A percentile compares a stretch with the other conserved stretches of the same genome.
These are phyloP conservation scores for Geotrupes spiniger DNA, from an alignment of 2,888 invertebrate species.

Conservation along the genomic window DNA sequence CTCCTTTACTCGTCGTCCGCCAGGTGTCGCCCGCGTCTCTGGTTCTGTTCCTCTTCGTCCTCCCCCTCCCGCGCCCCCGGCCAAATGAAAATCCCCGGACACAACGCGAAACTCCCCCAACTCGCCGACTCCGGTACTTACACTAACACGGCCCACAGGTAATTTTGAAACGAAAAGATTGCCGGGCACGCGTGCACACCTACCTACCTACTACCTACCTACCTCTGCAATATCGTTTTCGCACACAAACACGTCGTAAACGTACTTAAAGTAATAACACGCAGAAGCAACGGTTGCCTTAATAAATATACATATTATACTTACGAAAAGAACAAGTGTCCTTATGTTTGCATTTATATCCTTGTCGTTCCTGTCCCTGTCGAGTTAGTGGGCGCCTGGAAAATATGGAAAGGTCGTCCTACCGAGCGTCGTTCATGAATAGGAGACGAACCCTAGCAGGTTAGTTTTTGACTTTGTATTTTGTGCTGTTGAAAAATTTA, in stretches of 20 bases:
- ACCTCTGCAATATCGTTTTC: slow-evolving; percentile 12
- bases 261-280: slow-evolving; percentile 18
- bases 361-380: slow-evolving; percentile 32
- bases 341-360: slow-evolving; percentile 38
- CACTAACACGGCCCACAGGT: background rate
- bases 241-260: slow-evolving; percentile 17
- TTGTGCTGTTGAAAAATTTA: too few species aligned
- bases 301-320: slow-evolving; percentile 1
- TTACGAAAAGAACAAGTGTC: slow-evolving; percentile 35
- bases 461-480: slow-evolving; percentile 34
- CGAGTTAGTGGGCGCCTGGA: slow-evolving; percentile 12
- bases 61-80: slow-evolving; percentile 10
- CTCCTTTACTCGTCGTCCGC: slow-evolving; percentile 51
- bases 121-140: background rate
- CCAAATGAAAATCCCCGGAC: background rate
- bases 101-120: slow-evolving; percentile 5
- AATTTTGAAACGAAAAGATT: background rate
- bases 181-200: background rate
- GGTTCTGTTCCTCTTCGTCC: slow-evolving; percentile 15
- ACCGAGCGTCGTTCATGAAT: slow-evolving; percentile 41
- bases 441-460: slow-evolving; percentile 44
- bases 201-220: slow-evolving; percentile 5
- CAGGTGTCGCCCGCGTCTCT: slow-evolving; percentile 48
- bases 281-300: slow-evolving; percentile 7
- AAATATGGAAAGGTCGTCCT: slow-evolving; percentile 39